Percentiles rank a stretch among this genome's conserved stretches.
These are phyloP conservation scores for Drosophila parabipectinata DNA, from an alignment of 1,140 invertebrate genomes.

Conservation along the genomic window DNA sequence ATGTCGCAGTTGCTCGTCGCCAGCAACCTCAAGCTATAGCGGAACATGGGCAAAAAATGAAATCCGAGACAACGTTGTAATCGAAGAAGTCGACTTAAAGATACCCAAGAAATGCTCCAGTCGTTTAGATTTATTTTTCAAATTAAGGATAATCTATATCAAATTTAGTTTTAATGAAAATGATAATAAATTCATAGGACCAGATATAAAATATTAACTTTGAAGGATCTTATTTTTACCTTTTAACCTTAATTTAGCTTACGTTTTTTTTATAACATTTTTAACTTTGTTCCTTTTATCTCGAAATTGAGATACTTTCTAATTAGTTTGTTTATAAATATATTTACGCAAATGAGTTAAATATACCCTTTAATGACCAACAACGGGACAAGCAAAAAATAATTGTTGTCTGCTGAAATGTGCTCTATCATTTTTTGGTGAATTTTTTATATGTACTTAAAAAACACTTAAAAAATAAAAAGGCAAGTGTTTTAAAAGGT, in stretches of 20 bases:
- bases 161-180: too few relatives aligned
- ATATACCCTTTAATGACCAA: background rate
- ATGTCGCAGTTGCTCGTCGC: constrained; percentile 55
- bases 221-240: too few relatives aligned
- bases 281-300: background rate
- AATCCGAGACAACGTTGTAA: constrained; percentile 3
- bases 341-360: background rate
- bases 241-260: too few relatives aligned
- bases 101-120: background rate
- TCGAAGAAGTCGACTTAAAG: constrained; percentile 16
- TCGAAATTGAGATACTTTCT: background rate
- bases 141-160: too few relatives aligned
- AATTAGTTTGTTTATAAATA: background rate
- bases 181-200: too few relatives aligned
- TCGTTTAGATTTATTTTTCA: background rate
- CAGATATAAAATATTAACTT: too few relatives aligned
- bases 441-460: constrained; percentile 20
- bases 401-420: constrained; percentile 46
- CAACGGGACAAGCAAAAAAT: background rate
- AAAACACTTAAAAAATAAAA: constrained; percentile 45
- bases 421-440: constrained; percentile 53
- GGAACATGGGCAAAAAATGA: constrained; percentile 24
- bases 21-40: constrained; percentile 59
- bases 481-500: background rate
- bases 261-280: background rate